Evolutionary conservation across 2,797 vertebrate species (phyloP), one percentile per base, ranked within the genome.

Genomic region (Onychomys arenicola): DNA sequence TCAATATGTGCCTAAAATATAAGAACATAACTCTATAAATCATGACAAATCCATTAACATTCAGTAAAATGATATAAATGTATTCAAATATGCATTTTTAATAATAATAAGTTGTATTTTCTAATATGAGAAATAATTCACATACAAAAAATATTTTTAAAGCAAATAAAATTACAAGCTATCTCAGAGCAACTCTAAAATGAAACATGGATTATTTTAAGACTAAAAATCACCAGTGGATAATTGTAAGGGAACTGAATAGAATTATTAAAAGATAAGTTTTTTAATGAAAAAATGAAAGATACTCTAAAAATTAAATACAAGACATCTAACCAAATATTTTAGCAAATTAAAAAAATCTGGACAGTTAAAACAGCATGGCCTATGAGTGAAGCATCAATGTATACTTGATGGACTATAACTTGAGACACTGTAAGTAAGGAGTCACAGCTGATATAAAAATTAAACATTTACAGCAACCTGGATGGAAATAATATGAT

Each of bases 111-210:
- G 59, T 78, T 73, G 0, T 78, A 83, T 88, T 92, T 81, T 4
- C 19, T 87, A 83, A 78, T 82, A 49, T 90, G 65, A 88, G 34
- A 94, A 92, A 78, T 93, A 43, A 83, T 3, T 77, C 12, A 2
- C 40, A n/a, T 94, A n/a, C n/a, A 46, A 86, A 76, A 21, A 81
- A 78, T 9, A 71, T 85, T 86, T 84, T 23, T 23, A 91, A 92
- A 63, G 25, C 37, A 90, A 63, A 13, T 32, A 77, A 94, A 88
- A 84, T 16, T 59, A 75, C 59, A 78, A 90, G 5, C 2, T 88
- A 3, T 37, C 2, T 84, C 83, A 16, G 29, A 91, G 81, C 1
- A 75, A 63, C 2, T 85, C 25, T 65, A 84, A 90, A 21, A 94
- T 69, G 29, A 91, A 89, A 77, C 46, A 89, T 25, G 5, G 16